Evolutionary conservation across 2,797 vertebrate genomes (phyloP).

Genomic region (Micropoecilia bifurca): DNA sequence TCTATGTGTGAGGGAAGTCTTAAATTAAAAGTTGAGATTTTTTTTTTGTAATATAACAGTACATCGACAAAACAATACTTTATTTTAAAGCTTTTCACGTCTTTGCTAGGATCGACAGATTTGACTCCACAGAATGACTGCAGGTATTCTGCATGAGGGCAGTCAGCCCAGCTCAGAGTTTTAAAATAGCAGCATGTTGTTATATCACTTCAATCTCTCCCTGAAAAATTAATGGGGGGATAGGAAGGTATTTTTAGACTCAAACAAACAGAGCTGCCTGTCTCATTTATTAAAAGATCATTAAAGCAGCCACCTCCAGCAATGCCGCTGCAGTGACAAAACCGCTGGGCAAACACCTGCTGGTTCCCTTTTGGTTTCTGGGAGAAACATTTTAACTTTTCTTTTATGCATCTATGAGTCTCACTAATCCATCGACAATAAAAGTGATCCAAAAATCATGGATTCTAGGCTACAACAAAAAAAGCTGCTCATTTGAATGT

Average conservation of each 20-base stretch:
- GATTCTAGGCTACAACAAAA: conserved; percentile 1
- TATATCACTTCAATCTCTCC: conserved; percentile 26
- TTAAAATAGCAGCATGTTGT: conserved; percentile 36
- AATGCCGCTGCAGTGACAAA: neutral
- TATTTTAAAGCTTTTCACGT: neutral
- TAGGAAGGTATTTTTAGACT: conserved; percentile 8
- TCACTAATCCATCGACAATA: neutral
- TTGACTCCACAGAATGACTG: conserved; percentile 11
- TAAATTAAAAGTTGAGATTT: neutral
- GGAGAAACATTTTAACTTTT: neutral
- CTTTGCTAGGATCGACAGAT: neutral
- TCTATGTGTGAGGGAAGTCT: neutral
- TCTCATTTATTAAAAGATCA: neutral
- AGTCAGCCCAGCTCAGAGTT: conserved; percentile 6
- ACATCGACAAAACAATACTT: neutral
- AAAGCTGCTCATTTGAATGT: neutral
- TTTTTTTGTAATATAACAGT: neutral
- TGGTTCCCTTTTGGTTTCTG: neutral
- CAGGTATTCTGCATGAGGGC: conserved; percentile 17
- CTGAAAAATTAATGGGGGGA: conserved; percentile 7
- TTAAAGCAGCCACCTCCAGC: neutral
- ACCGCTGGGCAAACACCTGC: neutral
- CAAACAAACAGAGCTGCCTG: conserved; percentile 2
- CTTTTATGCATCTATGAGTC: neutral
- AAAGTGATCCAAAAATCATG: conserved; percentile 16